Conservation (phyloP, 2,113 vertebrate genomes). For the Irena cyanogastra region DNA sequence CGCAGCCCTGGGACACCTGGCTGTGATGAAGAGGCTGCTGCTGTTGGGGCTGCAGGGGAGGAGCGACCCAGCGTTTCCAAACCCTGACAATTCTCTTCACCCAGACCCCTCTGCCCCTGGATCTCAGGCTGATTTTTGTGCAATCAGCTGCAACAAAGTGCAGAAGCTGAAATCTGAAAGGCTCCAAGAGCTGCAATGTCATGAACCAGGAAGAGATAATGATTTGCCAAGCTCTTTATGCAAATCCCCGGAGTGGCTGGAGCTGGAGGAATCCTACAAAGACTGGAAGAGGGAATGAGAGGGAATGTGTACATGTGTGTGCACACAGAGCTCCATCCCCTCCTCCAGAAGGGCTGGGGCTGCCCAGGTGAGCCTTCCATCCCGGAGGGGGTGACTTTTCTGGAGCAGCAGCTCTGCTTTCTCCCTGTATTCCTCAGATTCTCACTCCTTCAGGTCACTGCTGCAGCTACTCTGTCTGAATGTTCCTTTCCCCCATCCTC, state of each 20-base stretch:
- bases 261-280: slow-evolving; percentile 39
- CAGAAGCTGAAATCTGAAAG: slow-evolving; percentile 56
- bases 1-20: neutral
- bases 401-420: neutral
- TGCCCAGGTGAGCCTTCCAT: neutral
- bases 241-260: slow-evolving; percentile 62
- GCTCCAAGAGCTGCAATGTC: slow-evolving; percentile 50
- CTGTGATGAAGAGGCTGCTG: neutral
- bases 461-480: neutral
- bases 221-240: slow-evolving; percentile 65
- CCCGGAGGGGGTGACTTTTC: rapidly evolving
- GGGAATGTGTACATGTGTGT: neutral
- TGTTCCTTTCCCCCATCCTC: neutral
- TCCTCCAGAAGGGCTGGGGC: neutral
- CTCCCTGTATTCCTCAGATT: neutral
- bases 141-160: neutral
- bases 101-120: neutral
- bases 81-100: neutral
- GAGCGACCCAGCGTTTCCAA: neutral
- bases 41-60: neutral
- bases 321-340: neutral
- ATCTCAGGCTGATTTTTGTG: neutral
- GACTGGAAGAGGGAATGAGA: neutral
- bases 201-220: slow-evolving; percentile 72
- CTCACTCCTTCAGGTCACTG: neutral